These are phyloP conservation scores for Zoanthus sociatus DNA, from an alignment of 92 coral and sea anemone genomes.

Conservation along the genomic window DNA sequence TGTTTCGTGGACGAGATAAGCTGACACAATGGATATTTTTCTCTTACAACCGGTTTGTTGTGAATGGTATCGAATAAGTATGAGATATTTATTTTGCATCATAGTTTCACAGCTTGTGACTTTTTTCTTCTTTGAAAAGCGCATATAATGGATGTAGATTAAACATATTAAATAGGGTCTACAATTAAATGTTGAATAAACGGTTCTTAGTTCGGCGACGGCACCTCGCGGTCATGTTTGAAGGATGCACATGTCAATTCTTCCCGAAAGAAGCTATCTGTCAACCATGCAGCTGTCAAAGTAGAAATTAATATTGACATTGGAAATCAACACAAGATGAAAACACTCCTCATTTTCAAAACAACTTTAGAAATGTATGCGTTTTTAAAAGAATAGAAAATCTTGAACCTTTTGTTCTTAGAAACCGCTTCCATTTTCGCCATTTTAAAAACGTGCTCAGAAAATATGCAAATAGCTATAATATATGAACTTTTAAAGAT, in stretches of 20 bases:
- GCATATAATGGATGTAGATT: neutral
- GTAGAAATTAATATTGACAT: constrained; percentile 9
- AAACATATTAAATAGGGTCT: neutral
- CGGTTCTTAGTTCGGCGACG: constrained; percentile 22
- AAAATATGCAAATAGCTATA: neutral
- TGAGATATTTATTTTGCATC: neutral
- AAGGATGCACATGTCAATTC: neutral
- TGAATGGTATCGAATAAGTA: neutral
- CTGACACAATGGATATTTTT: constrained; percentile 6
- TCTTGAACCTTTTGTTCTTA: neutral
- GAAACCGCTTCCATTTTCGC: neutral
- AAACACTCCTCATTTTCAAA: constrained; percentile 11
- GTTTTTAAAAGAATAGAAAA: neutral
- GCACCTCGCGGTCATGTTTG: constrained; percentile 11
- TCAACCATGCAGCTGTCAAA: constrained; percentile 32
- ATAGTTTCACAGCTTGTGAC: neutral
- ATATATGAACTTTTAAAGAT: neutral
- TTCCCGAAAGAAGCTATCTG: constrained; percentile 13
- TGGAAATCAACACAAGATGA: neutral
- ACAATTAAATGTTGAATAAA: constrained; percentile 10
- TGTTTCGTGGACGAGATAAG: constrained; percentile 28
- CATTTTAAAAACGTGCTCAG: neutral
- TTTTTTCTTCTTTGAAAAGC: neutral
- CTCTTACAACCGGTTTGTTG: constrained; percentile 1
- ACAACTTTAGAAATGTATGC: neutral